These are phyloP conservation scores for Herpailurus yagouaroundi DNA, from an alignment of 2,113 vertebrate species.

Conservation along the genomic window DNA sequence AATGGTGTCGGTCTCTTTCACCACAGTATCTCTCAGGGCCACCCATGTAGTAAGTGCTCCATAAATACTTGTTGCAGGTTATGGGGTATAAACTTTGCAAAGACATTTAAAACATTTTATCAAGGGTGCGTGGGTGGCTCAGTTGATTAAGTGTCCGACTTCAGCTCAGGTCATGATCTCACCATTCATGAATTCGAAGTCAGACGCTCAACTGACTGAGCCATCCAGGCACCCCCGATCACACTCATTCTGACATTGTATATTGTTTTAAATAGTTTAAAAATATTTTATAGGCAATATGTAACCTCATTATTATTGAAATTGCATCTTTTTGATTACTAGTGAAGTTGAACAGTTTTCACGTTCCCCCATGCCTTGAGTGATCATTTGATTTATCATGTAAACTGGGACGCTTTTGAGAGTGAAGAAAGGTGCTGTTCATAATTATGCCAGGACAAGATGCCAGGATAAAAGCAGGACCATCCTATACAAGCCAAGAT, in stretches of 20 bases:
- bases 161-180: too few relatives aligned
- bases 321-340: neutral
- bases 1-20: neutral
- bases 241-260: neutral
- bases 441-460: neutral
- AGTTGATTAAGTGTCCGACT: too few relatives aligned
- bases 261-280: constrained; percentile 32
- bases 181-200: too few relatives aligned
- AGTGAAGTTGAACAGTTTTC: neutral
- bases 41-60: neutral
- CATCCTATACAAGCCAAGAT: neutral
- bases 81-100: neutral
- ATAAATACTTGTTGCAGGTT: neutral
- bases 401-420: neutral
- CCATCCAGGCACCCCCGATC: too few relatives aligned
- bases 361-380: neutral
- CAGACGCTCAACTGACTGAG: too few relatives aligned
- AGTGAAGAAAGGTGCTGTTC: neutral
- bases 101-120: neutral
- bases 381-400: neutral
- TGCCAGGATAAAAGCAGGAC: neutral
- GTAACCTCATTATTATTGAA: constrained; percentile 9
- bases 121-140: too few relatives aligned
- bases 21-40: neutral
- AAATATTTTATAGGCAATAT: constrained; percentile 36